Evolutionary conservation across 2,888 invertebrate species (phyloP).

Genomic region (Syrista parreyssii): DNA sequence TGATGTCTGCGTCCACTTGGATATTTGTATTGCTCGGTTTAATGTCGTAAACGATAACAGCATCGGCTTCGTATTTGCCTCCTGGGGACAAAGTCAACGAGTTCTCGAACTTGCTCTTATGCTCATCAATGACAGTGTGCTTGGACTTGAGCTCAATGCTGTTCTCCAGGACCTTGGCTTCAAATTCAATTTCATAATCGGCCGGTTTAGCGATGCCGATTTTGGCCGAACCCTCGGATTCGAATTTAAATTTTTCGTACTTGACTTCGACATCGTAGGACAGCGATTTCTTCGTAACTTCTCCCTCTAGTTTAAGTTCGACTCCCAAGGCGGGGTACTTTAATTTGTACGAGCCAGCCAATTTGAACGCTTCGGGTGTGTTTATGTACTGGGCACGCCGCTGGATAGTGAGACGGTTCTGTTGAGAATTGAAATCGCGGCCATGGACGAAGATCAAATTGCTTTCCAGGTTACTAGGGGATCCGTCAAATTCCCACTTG

Average conservation of each 20-base stretch:
- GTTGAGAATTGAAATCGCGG: conserved; percentile 70
- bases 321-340: conserved; percentile 49
- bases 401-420: conserved; percentile 69
- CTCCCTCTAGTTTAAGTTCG: conserved; percentile 68
- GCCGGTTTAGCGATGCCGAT: conserved; percentile 64
- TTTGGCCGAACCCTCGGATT: conserved; percentile 67
- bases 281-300: conserved; percentile 70
- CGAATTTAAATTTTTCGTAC: conserved; percentile 72
- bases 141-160: conserved; percentile 70
- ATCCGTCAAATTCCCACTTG: conserved; percentile 69
- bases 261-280: conserved; percentile 70
- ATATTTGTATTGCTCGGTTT: conserved; percentile 70
- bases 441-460: conserved; percentile 73
- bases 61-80: conserved; percentile 74
- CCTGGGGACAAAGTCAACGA: conserved; percentile 71
- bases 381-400: conserved; percentile 44
- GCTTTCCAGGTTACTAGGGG: conserved; percentile 61
- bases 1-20: conserved; percentile 69
- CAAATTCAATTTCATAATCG: conserved; percentile 72
- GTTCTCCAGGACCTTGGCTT: conserved; percentile 67
- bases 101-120: conserved; percentile 74
- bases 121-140: conserved; percentile 69
- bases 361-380: conserved; percentile 63
- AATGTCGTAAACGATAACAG: conserved; percentile 70
- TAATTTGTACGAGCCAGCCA: conserved; percentile 68